Evolutionary conservation across 2,113 vertebrate genomes (phyloP).

Genomic region (Danionella cerebrum): DNA sequence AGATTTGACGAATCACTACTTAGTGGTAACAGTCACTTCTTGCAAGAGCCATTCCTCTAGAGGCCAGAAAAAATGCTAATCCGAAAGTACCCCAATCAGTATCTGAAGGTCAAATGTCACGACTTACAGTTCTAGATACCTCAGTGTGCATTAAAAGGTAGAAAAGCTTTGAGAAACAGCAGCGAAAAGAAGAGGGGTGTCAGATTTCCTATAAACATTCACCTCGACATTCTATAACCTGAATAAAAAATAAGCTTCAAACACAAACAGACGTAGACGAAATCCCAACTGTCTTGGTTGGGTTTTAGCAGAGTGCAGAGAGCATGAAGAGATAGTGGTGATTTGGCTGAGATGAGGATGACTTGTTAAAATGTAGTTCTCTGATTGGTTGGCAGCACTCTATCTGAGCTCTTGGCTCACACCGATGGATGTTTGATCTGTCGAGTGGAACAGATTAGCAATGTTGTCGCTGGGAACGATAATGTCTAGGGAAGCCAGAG

Average conservation of each 20-base stretch:
- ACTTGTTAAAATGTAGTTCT: neutral
- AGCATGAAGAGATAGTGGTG: constrained; percentile 1
- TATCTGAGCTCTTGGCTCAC: neutral
- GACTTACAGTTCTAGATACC: neutral
- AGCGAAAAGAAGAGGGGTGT: too few species aligned
- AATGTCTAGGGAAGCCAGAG: neutral
- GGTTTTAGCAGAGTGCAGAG: neutral
- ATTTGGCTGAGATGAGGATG: neutral
- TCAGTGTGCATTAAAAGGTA: too few species aligned
- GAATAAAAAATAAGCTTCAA: neutral
- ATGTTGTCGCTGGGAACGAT: neutral
- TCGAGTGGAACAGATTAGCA: neutral
- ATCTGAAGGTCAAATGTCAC: neutral
- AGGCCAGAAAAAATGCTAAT: too few species aligned
- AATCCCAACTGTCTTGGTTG: neutral
- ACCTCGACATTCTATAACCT: neutral
- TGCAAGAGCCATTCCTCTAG: too few species aligned
- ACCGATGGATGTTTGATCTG: constrained; percentile 6
- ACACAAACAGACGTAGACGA: neutral
- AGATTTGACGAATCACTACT: too few species aligned
- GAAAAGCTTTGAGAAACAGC: too few species aligned
- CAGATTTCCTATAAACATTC: too few species aligned
- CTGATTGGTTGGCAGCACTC: neutral
- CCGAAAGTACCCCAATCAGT: neutral
- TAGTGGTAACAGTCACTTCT: too few species aligned